Evolutionary conservation across 2,888 invertebrate species (phyloP).

Genomic region (Macrophya alboannulata): DNA sequence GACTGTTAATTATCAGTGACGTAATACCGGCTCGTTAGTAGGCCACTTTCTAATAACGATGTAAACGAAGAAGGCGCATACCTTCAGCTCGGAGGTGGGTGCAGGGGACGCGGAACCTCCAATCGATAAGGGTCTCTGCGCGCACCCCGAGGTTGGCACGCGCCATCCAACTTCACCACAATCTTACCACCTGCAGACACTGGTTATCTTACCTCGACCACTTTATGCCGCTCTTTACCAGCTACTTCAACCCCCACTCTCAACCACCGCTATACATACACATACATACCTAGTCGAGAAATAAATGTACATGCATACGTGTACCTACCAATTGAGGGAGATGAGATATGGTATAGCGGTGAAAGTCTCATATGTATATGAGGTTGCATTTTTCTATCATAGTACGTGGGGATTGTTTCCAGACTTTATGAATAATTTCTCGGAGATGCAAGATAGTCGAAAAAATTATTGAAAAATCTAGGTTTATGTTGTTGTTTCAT

Average conservation of each 20-base stretch:
- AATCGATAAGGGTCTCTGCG: slow-evolving; percentile 43
- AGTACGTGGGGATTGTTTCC: too few species aligned
- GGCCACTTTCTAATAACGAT: slow-evolving; percentile 31
- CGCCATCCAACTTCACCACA: slow-evolving; percentile 64
- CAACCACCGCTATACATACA: slow-evolving; percentile 77
- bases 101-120: slow-evolving; percentile 22
- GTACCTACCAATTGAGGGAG: too few species aligned
- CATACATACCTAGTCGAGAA: not conserved
- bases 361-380: too few species aligned
- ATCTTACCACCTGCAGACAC: slow-evolving; percentile 46
- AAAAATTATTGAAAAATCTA: too few species aligned
- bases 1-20: slow-evolving; percentile 3
- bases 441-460: too few species aligned
- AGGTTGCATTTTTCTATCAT: too few species aligned
- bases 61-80: slow-evolving; percentile 44
- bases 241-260: slow-evolving; percentile 80
- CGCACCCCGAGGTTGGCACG: slow-evolving; percentile 64
- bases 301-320: not conserved
- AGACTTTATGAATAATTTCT: too few species aligned
- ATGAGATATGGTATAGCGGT: too few species aligned
- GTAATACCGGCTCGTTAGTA: slow-evolving; percentile 23
- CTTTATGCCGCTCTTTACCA: slow-evolving; percentile 47
- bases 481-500: not conserved
- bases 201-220: slow-evolving; percentile 41
- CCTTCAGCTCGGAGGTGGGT: slow-evolving; percentile 28